Evolutionary conservation across 2,888 invertebrate species (phyloP), one percentile per base, ranked within the genome.

Genomic region (Lysandra bellargus): DNA sequence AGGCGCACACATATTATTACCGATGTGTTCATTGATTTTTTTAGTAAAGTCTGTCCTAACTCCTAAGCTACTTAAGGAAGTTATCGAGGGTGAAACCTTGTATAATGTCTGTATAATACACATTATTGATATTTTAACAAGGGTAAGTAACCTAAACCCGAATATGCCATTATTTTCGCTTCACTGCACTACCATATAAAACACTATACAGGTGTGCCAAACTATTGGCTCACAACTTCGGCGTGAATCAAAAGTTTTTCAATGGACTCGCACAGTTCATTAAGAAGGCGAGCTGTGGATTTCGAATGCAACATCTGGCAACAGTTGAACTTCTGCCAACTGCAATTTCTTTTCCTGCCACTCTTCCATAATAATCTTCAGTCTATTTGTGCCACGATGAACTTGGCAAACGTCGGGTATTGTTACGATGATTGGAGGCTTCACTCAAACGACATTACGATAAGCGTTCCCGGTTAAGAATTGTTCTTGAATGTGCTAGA

Each of bases 271-370:
- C 57, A 57, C 76, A 57, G 76, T 76, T 76, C 76, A 76, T 76
- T 76, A 76, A 57, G 57, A 57, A n/a, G 76, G 33, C 81, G 81
- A 82, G 80, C 82, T 78, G 83, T 83, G 82, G 83, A 81, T 82
- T 82, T 81, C 79, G 81, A 81, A 82, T 82, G 83, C 80, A 84
- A 85, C 87, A 88, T 86, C 87, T 88, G 87, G 82, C 82, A 82
- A 80, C 81, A 82, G 86, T 91, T 92, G 92, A 92, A 91, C 86
- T 81, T 85, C 80, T 91, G 92, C 92, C 92, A 92, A 90, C 85
- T 88, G 87, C 86, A 88, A 84, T 85, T 85, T 84, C 84, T 85
- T 85, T 81, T 76, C 81, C 82, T 81, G 83, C 84, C 82, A 83
- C 82, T 85, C 85, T 82, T 83, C 83, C 84, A 84, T 86, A 86